Evolutionary conservation across 2,888 invertebrate genomes (phyloP), one percentile per base, ranked within the genome.

Genomic region (Ochropleura plecta): DNA sequence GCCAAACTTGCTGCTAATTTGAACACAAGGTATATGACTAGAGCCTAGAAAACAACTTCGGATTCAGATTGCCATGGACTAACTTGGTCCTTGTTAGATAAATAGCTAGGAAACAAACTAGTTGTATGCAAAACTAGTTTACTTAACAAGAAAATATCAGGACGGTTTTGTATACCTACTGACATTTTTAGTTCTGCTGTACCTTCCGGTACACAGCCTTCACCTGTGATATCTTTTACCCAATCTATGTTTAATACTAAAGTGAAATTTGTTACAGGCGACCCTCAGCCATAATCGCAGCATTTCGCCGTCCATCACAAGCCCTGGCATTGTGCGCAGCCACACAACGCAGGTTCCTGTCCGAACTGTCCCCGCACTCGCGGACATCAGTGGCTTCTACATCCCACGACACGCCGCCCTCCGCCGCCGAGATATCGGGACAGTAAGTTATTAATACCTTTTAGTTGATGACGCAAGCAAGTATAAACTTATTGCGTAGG

Each of bases 251-350:
- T 59, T 60, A 49, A 46, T 64, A 66, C 18, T 55, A 44, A 48
- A 62, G 9, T 51, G 14, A 7, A 10, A 14, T 59, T 49, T 42
- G 40, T 84, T 87, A 42, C 85, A 96, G 97, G 89, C 96, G 97
- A 62, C 97, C 97, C 0, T 97, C 97, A 10, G 96, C 97, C 3
- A 97, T 97, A 65, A 97, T 97, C 81, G 97, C 97, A n/a, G 97
- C 97, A 30, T 96, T 97, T 78, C 96, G 97, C 9, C 94, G 97
- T 53, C 97, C 97, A 7, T 97, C 97, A 60, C 97, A 97, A 88
- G 97, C 97, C n/a, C 91, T 97, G 48, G 97, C 97, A 1, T 88
- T 97, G 60, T 97, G 97, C 74, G 97, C 97, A 42, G 97, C 97
- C 3, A 95, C 96, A 4, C 96, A 96, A 80, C 91, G 96, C 3